Evolutionary conservation across 2,113 vertebrate species (phyloP), one percentile per base, ranked within the genome.

Genomic region (Montifringilla adamsi): DNA sequence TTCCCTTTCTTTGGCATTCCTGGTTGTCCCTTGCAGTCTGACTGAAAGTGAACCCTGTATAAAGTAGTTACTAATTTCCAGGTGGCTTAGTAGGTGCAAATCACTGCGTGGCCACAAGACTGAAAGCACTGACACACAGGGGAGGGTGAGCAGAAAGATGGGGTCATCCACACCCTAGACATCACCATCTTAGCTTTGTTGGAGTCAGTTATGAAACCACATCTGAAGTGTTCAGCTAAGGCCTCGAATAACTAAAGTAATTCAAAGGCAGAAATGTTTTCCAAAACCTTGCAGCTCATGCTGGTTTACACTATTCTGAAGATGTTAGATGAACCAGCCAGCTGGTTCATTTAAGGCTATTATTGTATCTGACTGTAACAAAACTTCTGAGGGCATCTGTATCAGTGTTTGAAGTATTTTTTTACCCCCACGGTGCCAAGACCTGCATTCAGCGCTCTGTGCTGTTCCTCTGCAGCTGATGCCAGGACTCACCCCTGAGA

Each of bases 401-500:
- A 59, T 66, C 10, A 15, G 46, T 8, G 59, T 73, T 78, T 67
- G 37, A 84, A 91, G 41, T 56, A 58, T 63, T 84, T 94, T 82
- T 82, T 70, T 80, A 46, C 10, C 50, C 28, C 22, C 52, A 13
- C 1, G 0, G 13, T 68, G 73, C 75, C 85, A 92, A 84, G 87
- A 70, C 50, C 43, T 68, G 22, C 6, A 7, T 84, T 90, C 83
- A 81, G 35, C 1, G 2, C 44, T 88, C 47, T 67, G 43, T 85
- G 52, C 87, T 89, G 31, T 83, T 95, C 31, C n/a, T 59, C 47
- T 5, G 3, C 74, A 77, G 67, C 84, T 70, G 72, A 90, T 96
- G 90, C 82, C 75, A 41, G 68, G 44, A 18, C 69, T 90, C 68
- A 95, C 90, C 85, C 93, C 67, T 1, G n/a, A 93, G 93, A 94